A percentile compares a stretch with the other conserved stretches of the same genome.
Evolutionary conservation across 2,888 invertebrate species (phyloP).

Genomic region (Phyllotreta cruciferae): DNA sequence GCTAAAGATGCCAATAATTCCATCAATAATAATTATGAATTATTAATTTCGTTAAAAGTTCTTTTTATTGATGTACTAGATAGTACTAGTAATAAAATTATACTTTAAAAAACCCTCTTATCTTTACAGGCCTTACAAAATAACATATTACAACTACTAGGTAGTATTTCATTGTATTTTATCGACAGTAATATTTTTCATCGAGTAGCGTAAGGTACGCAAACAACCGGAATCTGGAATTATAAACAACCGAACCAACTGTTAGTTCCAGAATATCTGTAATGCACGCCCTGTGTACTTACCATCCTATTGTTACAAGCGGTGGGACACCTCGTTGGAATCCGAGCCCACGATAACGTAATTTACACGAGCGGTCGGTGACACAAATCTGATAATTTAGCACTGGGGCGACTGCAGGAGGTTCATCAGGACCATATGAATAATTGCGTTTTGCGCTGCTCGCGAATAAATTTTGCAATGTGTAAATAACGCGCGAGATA

Average conservation of each 20-base stretch:
- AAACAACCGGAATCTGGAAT: conserved; percentile 3
- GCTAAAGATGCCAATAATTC: background rate
- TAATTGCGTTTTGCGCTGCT: conserved; percentile 40
- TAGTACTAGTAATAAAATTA: background rate
- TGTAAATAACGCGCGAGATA: conserved; percentile 34
- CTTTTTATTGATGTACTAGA: no score
- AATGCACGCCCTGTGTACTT: conserved; percentile 27
- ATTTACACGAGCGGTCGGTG: conserved; percentile 49
- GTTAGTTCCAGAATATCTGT: conserved; percentile 26
- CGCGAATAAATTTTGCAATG: conserved; percentile 33
- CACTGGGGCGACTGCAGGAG: conserved; percentile 43
- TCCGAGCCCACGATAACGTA: conserved; percentile 44
- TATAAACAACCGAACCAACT: conserved; percentile 21
- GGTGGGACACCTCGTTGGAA: conserved; percentile 40
- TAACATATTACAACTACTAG: no score
- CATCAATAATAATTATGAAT: conserved; percentile 1
- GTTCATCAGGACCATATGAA: conserved; percentile 47
- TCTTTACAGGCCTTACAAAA: background rate
- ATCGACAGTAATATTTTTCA: conserved; percentile 7
- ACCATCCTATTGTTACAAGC: conserved; percentile 35
- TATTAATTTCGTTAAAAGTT: background rate
- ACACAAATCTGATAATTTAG: conserved; percentile 55
- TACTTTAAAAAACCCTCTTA: background rate
- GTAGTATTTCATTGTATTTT: background rate
- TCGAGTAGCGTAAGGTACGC: conserved; percentile 5